A percentile compares a stretch with the other conserved stretches of the same genome.
Evolutionary conservation across 92 coral and sea anemone species (phyloP).

Genomic region (Blastomussa wellsi): DNA sequence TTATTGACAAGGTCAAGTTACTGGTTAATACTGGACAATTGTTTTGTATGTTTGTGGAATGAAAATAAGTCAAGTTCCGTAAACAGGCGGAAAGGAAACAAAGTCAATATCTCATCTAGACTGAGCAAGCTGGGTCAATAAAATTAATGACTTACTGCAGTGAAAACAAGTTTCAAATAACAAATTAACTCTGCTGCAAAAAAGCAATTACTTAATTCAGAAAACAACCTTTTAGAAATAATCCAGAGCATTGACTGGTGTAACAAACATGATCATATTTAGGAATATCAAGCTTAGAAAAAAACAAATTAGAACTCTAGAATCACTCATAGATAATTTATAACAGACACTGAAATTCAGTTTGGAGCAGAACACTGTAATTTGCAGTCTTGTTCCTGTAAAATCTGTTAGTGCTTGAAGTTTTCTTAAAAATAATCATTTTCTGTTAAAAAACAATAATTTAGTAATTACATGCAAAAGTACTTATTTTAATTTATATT

Average conservation of each 20-base stretch:
- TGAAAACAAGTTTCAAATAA: not conserved
- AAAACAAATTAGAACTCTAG: not conserved
- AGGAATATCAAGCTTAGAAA: not conserved
- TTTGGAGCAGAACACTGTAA: no score
- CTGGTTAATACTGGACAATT: not conserved
- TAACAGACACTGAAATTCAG: not conserved
- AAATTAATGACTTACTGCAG: not conserved
- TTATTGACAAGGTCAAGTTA: not conserved
- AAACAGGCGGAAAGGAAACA: not conserved
- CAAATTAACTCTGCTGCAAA: not conserved
- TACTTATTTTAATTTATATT: no score
- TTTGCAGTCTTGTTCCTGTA: no score
- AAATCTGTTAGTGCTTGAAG: no score
- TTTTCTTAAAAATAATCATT: no score
- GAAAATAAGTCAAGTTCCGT: not conserved
- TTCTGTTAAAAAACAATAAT: no score
- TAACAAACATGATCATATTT: not conserved
- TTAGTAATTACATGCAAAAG: no score
- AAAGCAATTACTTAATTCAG: not conserved
- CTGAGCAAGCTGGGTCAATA: not conserved
- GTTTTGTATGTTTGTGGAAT: constrained; percentile 4
- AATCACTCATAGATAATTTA: not conserved
- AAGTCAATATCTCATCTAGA: not conserved
- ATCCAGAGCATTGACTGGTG: not conserved
- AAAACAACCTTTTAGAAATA: not conserved